Evolutionary conservation across 2,113 vertebrate species (phyloP), one percentile per base, ranked within the genome.

Genomic region (Talpa occidentalis): DNA sequence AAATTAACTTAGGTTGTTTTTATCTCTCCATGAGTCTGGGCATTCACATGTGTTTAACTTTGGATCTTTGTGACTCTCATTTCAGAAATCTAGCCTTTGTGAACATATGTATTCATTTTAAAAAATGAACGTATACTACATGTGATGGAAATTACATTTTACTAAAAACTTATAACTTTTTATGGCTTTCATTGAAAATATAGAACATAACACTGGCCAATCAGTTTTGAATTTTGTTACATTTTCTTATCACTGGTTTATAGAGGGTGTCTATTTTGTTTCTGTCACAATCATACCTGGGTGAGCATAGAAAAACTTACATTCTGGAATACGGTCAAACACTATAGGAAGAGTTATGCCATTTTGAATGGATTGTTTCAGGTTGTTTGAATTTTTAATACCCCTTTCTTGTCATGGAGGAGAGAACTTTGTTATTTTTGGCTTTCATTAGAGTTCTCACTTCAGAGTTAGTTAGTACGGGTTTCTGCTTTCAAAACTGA

Each of bases 361-460:
- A 89, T 90, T 96, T 92, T 78, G 93, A 87, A 94, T 32, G 54
- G 78, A 92, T 88, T 90, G 88, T 94, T 92, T 90, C 85, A 94
- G 69, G 94, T 93, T 97, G 91, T 82, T 76, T 97, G 92, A 73
- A 95, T 97, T 96, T 95, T 91, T 96, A 97, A 91, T 83, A 56
- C 10, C 0, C 0, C 56, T 37, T 93, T 76, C 92, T 93, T 92
- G 90, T 90, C 89, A 77, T 5, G 0, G n/a, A n/a, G 59, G 67
- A 67, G 91, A 97, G 91, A 67, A 64, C 64, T 67, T 88, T 79
- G 56, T 14, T 82, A 82, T 69, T 54, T 90, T 72, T 42, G 78
- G 2, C 40, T 97, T 95, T 96, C 96, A 91, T 93, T 95, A 21
- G 67, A 86, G 86, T 93, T 92, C 90, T 97, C 35, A 73, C 73